Evolutionary conservation across 2,888 invertebrate species (phyloP).

Genomic region (Ophraella communa): DNA sequence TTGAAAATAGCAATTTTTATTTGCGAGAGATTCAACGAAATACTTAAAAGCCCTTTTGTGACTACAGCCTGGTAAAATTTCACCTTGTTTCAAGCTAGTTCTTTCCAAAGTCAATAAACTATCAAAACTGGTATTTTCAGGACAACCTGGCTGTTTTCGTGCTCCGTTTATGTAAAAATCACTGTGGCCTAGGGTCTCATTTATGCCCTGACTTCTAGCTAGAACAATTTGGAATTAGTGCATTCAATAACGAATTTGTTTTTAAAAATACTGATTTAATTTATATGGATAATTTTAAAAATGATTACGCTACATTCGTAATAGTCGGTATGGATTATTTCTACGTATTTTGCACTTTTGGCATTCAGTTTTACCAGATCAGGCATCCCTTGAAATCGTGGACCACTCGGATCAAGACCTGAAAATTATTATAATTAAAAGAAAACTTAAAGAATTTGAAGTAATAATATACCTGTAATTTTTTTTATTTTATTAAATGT

Average conservation of each 20-base stretch:
- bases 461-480: conserved; percentile 57
- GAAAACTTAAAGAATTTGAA: too few relatives aligned
- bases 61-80: conserved; percentile 57
- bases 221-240: conserved; percentile 14
- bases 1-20: conserved; percentile 54
- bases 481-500: conserved; percentile 50
- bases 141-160: conserved; percentile 56
- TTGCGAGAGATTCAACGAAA: conserved; percentile 56
- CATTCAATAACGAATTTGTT: conserved; percentile 5
- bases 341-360: conserved; percentile 65
- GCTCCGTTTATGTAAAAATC: conserved; percentile 59
- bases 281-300: not conserved
- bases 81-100: conserved; percentile 50
- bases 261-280: too few relatives aligned
- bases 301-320: conserved; percentile 43
- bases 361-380: conserved; percentile 62
- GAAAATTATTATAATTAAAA: conserved; percentile 15
- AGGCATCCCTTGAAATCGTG: conserved; percentile 64
- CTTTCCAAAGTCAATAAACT: conserved; percentile 49
- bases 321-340: conserved; percentile 66
- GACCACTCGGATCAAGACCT: conserved; percentile 68
- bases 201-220: conserved; percentile 57
- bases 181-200: conserved; percentile 54
- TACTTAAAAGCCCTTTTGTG: conserved; percentile 60
- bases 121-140: conserved; percentile 44